Evolutionary conservation across 2,113 vertebrate species (phyloP).

Genomic region (Aspidoscelis tigris): DNA sequence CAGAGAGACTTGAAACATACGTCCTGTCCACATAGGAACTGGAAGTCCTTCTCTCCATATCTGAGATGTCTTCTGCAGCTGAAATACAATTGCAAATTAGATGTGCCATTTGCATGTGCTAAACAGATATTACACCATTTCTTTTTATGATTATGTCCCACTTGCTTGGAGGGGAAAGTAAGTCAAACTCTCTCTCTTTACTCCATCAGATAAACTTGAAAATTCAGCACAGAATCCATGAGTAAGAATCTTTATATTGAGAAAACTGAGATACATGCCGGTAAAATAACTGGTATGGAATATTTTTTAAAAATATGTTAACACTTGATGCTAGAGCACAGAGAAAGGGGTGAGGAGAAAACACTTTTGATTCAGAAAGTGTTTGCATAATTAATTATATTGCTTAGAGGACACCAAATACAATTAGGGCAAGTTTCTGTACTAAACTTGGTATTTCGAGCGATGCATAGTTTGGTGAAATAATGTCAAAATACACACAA

Average conservation of each 20-base stretch:
- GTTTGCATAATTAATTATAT: neutral
- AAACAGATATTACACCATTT: neutral
- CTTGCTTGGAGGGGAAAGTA: neutral
- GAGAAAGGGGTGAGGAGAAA: neutral
- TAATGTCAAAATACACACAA: neutral
- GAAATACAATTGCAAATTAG: constrained; percentile 46
- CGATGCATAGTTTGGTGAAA: no score
- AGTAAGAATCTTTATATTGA: neutral
- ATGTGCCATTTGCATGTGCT: neutral
- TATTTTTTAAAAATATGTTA: neutral
- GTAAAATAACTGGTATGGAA: neutral
- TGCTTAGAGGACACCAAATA: neutral
- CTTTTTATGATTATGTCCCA: neutral
- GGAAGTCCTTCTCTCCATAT: neutral
- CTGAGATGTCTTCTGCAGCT: constrained; percentile 22
- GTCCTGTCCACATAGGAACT: constrained; percentile 41
- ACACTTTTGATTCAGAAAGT: neutral
- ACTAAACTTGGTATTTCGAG: neutral
- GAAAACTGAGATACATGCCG: neutral
- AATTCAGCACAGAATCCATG: neutral
- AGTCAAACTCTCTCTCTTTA: neutral
- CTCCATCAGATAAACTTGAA: neutral
- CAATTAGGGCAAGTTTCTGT: neutral
- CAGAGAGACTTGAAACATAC: constrained; percentile 68
- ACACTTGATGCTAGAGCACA: neutral